Conservation (phyloP, 2,113 vertebrate species). For the Elephantulus edwardii region DNA sequence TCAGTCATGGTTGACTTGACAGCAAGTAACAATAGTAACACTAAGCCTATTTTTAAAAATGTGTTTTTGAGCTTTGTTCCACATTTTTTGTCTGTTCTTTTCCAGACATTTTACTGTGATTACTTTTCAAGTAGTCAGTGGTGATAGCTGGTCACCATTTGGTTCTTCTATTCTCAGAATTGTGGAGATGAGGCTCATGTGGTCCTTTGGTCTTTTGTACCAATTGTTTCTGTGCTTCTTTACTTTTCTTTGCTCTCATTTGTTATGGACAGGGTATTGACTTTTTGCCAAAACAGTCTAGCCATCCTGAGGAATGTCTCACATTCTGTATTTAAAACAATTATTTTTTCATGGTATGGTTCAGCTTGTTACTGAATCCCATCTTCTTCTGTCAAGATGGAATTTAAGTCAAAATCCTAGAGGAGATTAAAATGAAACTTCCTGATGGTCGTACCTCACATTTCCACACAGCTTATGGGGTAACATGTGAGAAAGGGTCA, state of each 20-base stretch:
- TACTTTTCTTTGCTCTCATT: slow-evolving; percentile 14
- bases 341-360: background rate
- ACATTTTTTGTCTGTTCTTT: too few relatives aligned
- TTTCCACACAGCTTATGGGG: background rate
- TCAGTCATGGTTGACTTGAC: too few relatives aligned
- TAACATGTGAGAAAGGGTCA: background rate
- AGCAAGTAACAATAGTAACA: too few relatives aligned
- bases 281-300: slow-evolving; percentile 4
- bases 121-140: too few relatives aligned
- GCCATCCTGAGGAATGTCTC: background rate
- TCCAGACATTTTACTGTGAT: too few relatives aligned
- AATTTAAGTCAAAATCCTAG: background rate
- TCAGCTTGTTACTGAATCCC: slow-evolving; percentile 16
- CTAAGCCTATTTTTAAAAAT: too few relatives aligned
- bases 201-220: too few relatives aligned
- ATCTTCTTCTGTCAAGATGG: slow-evolving; percentile 23
- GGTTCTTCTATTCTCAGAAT: too few relatives aligned
- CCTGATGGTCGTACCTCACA: background rate
- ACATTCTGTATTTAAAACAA: background rate
- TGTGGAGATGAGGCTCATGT: too few relatives aligned
- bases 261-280: background rate
- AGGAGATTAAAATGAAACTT: background rate
- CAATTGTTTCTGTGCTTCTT: background rate
- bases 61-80: too few relatives aligned
- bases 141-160: too few relatives aligned